Conservation (phyloP, 2,888 invertebrate species). For the Xanthorhoe designata region DNA sequence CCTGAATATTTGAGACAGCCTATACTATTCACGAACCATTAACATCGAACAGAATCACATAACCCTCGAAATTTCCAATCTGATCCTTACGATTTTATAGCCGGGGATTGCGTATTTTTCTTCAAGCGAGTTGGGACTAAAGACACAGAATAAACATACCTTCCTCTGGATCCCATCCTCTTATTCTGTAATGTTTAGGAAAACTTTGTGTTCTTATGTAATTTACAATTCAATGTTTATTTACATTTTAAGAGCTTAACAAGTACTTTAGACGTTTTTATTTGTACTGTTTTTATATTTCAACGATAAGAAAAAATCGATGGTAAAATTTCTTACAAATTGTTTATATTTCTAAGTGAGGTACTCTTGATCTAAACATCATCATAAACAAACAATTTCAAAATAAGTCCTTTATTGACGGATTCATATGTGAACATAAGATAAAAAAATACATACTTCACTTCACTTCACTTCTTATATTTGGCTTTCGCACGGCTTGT, state of each 20-base stretch:
- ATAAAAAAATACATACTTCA: too few relatives aligned
- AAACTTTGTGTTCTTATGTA: not conserved
- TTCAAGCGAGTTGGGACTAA: conserved; percentile 26
- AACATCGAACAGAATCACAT: conserved; percentile 22
- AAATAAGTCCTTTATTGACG: too few relatives aligned
- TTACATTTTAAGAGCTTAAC: not conserved
- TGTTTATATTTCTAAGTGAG: not conserved
- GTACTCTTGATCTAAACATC: too few relatives aligned
- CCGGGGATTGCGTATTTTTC: conserved; percentile 37
- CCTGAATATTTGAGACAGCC: conserved; percentile 5
- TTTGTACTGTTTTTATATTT: not conserved
- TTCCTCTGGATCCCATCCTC: not conserved
- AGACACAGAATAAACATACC: conserved; percentile 22
- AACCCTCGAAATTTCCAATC: conserved; percentile 22
- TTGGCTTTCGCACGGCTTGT: too few relatives aligned
- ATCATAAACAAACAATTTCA: too few relatives aligned
- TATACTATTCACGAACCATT: conserved; percentile 17
- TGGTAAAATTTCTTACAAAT: too few relatives aligned
- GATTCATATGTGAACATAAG: too few relatives aligned
- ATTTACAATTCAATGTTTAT: not conserved
- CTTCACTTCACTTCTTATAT: too few relatives aligned
- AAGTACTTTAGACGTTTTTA: not conserved
- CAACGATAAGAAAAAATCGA: not conserved
- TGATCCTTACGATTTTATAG: conserved; percentile 39
- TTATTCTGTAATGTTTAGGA: conserved; percentile 6